Percentiles rank a stretch among this genome's conserved stretches.
phyloP scores from a whole-genome alignment of 2,113 vertebrate genomes.

The Irena cyanogastra region DNA sequence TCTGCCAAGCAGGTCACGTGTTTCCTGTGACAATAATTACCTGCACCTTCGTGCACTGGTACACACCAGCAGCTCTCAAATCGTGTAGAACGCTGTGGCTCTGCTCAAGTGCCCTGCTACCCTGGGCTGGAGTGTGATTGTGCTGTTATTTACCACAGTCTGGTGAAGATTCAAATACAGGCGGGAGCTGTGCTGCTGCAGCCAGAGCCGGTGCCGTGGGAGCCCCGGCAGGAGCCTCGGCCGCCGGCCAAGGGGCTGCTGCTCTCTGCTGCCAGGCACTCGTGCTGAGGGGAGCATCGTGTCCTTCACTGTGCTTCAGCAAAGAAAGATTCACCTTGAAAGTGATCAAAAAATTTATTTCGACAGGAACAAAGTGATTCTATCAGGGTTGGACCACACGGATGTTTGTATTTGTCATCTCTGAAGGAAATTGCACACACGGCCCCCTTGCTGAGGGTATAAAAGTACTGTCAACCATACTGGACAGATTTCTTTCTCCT shows the following conservation, averaged over 20 bases:
- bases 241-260: background rate
- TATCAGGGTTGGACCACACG: conserved; percentile 65
- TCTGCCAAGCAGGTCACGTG: background rate
- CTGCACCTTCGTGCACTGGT: conserved; percentile 15
- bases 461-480: conserved; percentile 77
- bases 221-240: background rate
- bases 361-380: conserved; percentile 69
- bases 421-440: conserved; percentile 73
- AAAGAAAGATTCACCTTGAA: conserved; percentile 75
- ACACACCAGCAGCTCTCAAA: conserved; percentile 40
- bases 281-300: background rate
- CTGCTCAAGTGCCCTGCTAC: conserved; percentile 48
- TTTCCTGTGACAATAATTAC: conserved; percentile 47
- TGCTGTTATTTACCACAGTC: conserved; percentile 17
- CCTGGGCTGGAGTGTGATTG: conserved; percentile 1
- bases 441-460: conserved; percentile 79
- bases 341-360: conserved; percentile 72
- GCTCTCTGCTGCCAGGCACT: background rate
- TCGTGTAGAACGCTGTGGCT: background rate
- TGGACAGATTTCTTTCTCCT: conserved; percentile 56
- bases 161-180: conserved; percentile 29
- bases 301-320: conserved; percentile 58
- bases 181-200: background rate
- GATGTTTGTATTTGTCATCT: conserved; percentile 80
- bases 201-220: background rate